Evolutionary conservation across 92 coral and sea anemone species (phyloP).

Genomic region (Porites rus): DNA sequence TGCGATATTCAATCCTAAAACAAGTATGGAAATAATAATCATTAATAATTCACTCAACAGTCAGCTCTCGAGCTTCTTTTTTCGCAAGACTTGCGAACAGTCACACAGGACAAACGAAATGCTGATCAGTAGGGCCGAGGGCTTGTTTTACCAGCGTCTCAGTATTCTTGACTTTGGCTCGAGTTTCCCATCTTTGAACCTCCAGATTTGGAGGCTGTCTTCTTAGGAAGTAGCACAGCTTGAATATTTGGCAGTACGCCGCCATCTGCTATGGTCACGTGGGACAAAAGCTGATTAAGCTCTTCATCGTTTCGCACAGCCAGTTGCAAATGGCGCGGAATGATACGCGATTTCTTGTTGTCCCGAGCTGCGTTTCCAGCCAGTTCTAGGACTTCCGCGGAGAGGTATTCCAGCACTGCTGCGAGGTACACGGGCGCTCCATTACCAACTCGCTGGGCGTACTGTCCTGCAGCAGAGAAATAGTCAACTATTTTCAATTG

Average conservation of each 20-base stretch:
- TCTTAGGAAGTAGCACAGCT: constrained; percentile 68
- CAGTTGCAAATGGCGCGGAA: constrained; percentile 73
- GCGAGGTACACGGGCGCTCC: constrained; percentile 73
- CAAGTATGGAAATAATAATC: too few species aligned
- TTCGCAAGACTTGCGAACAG: too few species aligned
- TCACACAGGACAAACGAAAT: too few species aligned
- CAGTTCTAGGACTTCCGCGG: constrained; percentile 72
- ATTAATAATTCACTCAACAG: background rate
- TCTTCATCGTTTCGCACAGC: constrained; percentile 76
- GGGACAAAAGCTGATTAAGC: constrained; percentile 64
- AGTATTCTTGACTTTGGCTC: constrained; percentile 70
- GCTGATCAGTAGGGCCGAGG: background rate
- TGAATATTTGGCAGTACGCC: constrained; percentile 73
- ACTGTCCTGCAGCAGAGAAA: constrained; percentile 43
- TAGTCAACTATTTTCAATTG: background rate
- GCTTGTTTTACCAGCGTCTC: background rate
- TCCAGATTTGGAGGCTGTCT: constrained; percentile 48
- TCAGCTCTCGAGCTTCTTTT: background rate
- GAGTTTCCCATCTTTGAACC: constrained; percentile 47
- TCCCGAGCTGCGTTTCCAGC: constrained; percentile 76
- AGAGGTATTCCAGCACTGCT: constrained; percentile 69
- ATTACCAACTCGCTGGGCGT: constrained; percentile 70
- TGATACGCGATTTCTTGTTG: constrained; percentile 72
- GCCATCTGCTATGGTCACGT: constrained; percentile 75
- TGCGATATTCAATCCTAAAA: too few species aligned